Conservation (phyloP, 2,113 vertebrate species). For the Uria lomvia region DNA sequence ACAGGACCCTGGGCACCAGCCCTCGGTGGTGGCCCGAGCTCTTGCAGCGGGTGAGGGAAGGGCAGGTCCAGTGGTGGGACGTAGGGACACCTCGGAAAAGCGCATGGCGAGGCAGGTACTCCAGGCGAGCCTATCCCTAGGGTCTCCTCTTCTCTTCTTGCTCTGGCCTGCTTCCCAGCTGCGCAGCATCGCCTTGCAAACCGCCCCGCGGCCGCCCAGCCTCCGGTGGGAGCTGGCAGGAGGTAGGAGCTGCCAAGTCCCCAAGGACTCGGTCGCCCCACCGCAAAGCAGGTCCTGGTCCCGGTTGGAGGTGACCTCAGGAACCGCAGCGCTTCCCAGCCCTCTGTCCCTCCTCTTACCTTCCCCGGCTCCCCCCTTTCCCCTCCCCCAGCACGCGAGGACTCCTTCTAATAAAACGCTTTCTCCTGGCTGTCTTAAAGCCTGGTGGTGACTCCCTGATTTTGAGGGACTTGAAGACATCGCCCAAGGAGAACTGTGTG, state of each 20-base stretch:
- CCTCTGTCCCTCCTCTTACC: conserved; percentile 46
- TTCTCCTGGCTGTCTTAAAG: conserved; percentile 72
- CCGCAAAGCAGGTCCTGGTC: not conserved
- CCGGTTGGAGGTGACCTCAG: not conserved
- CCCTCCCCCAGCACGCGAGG: not conserved
- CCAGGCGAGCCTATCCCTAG: not conserved
- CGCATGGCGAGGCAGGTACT: not conserved
- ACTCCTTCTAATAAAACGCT: conserved; percentile 60
- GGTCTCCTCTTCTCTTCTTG: not conserved
- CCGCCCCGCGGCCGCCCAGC: not conserved
- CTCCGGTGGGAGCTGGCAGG: not conserved
- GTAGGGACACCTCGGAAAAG: not conserved
- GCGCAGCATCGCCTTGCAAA: conserved; percentile 12
- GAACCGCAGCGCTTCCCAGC: conserved; percentile 27
- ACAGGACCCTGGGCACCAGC: not conserved
- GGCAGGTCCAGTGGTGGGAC: not conserved
- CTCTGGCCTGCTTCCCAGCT: conserved; percentile 24
- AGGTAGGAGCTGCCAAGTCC: not conserved
- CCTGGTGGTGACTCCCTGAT: conserved; percentile 81
- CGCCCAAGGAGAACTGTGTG: conserved; percentile 77
- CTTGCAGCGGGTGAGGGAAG: not conserved
- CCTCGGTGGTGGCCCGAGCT: not conserved
- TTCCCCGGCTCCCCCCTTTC: not conserved
- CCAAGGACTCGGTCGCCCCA: not conserved
- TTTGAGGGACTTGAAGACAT: conserved; percentile 81